Base-by-base conservation (phyloP, 1,140 invertebrate genomes). In the Aphidius ervi region DNA sequence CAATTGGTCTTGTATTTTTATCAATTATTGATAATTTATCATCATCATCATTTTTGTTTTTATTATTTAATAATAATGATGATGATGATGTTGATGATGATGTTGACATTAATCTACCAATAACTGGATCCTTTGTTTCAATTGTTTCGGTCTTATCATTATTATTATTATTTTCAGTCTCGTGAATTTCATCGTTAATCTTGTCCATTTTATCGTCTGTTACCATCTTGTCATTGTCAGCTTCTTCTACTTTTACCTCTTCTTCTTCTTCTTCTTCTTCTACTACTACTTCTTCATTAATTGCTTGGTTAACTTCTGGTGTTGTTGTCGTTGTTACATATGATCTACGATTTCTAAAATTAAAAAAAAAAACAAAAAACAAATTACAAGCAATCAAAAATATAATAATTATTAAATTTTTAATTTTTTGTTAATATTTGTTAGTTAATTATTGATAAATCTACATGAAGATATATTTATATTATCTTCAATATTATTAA, bases 261-360 rank as follows among this genome's bases (percentile, higher is more conserved):
- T 31, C 2, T 31, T 16, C 58, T 59, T 46, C 6, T 31, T 42
- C 41, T 62, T 10, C 49, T 50, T 55, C 54, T 52, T 68, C 31
- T 31, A 31, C 9, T 47, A 48, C 61, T 3, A 9, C 10, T 5
- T 55, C 39, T 50, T 59, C 31, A 16, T 42, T 50, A 5, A 5
- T n/a, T 20, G 23, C 16, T 46, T 48, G 45, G 63, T 72, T 69
- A 67, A 66, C 71, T 68, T 70, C 69, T 65, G 76, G 73, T 65
- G 70, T 68, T 63, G 71, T 62, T 62, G 76, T 77, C 63, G 74
- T 77, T 61, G 74, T 75, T 56, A 74, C 65, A 63, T 75, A 75
- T 46, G 76, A 74, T 64, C 71, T 70, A 63, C 74, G 75, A 58
- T 75, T 78, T 70, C 76, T 78, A 65, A 0, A 75, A 72, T 16